phyloP scores from a whole-genome alignment of 2,113 vertebrate genomes.

The Pachyramphus minor region DNA sequence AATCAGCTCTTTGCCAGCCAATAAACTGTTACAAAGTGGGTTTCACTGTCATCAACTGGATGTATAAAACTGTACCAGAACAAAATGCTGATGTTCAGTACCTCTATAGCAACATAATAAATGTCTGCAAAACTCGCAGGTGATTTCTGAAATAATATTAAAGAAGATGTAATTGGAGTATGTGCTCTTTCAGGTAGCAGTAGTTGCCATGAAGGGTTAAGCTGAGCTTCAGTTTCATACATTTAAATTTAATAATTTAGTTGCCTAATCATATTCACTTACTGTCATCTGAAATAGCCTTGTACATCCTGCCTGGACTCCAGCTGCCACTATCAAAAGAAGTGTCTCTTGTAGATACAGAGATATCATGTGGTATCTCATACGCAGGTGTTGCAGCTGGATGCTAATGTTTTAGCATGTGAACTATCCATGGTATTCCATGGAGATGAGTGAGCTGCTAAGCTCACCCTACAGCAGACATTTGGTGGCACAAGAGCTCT shows the following conservation, averaged over 20 bases:
- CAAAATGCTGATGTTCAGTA: background rate
- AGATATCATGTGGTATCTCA: background rate
- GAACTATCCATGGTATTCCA: background rate
- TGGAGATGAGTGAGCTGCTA: background rate
- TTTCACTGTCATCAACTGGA: background rate
- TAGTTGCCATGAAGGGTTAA: background rate
- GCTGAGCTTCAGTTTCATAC: background rate
- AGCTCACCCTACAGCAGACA: background rate
- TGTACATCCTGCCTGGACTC: background rate
- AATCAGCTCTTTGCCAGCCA: accelerated
- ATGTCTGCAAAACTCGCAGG: background rate
- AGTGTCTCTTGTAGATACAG: background rate
- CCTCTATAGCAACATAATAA: background rate
- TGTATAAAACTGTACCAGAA: background rate
- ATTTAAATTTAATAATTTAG: background rate
- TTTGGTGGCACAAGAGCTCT: background rate
- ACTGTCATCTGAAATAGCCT: background rate
- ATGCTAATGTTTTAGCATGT: background rate
- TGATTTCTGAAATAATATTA: background rate
- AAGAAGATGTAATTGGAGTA: background rate
- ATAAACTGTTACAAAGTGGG: background rate
- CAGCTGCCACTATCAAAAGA: background rate
- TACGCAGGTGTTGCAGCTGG: background rate
- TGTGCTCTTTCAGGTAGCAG: background rate
- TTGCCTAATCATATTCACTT: background rate